These are phyloP conservation scores for Rhincodon typus DNA, from an alignment of 2,797 vertebrate genomes.

Conservation along the genomic window DNA sequence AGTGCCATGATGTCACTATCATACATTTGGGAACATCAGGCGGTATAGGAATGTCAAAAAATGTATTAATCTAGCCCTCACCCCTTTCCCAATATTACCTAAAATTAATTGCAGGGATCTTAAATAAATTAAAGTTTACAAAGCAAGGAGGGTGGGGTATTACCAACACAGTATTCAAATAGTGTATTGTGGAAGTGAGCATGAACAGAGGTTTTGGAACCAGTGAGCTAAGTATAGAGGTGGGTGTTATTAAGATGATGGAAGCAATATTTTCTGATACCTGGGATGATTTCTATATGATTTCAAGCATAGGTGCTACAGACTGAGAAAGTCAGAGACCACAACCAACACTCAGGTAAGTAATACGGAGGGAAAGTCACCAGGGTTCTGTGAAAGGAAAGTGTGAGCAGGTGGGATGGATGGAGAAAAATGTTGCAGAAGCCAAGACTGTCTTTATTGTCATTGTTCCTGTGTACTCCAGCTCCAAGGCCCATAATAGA, in stretches of 20 bases:
- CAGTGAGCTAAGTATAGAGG: background rate
- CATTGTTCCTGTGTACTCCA: too few species aligned
- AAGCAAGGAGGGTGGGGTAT: background rate
- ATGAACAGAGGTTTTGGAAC: background rate
- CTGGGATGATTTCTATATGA: background rate
- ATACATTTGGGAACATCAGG: constrained; percentile 78
- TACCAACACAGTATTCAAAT: background rate
- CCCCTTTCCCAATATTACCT: background rate
- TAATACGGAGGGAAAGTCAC: background rate
- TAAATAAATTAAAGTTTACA: background rate
- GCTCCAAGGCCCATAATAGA: too few species aligned
- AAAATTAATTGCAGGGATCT: background rate
- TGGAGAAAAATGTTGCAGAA: background rate
- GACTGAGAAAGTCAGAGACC: background rate
- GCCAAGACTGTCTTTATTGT: background rate
- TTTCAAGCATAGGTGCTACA: background rate
- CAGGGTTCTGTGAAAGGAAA: background rate
- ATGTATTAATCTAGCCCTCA: background rate
- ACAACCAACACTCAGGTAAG: background rate
- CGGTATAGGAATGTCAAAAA: constrained; percentile 63
- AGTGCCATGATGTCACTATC: constrained; percentile 65
- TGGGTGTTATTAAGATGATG: background rate
- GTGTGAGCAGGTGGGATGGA: too few species aligned
- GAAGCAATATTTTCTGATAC: background rate
- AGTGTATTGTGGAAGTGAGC: background rate